phyloP scores from a whole-genome alignment of 35 echinoderm and acorn worm genomes.

The Ophiothrix spiculata region DNA sequence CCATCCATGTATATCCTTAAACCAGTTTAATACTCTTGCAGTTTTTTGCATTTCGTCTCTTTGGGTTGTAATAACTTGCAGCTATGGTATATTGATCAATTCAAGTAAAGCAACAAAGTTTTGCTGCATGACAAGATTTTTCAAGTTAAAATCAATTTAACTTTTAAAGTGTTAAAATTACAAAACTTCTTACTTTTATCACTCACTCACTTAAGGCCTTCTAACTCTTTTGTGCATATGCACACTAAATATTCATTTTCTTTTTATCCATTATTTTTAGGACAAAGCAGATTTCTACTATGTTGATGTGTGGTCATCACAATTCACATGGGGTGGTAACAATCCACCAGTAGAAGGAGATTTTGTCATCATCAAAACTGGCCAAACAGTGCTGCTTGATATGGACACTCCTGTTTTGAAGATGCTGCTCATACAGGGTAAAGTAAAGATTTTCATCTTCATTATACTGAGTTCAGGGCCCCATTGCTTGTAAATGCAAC shows the following conservation, averaged over 20 bases:
- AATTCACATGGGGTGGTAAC: slow-evolving; percentile 75
- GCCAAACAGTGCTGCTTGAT: slow-evolving; percentile 74
- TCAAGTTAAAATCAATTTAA: neutral
- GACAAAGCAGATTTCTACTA: slow-evolving; percentile 73
- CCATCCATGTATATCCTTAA: too few relatives aligned
- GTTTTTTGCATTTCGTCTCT: too few relatives aligned
- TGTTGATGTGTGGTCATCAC: slow-evolving; percentile 88
- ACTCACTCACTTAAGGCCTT: too few relatives aligned
- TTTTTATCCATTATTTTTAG: neutral
- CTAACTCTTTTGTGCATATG: neutral
- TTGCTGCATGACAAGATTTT: too few relatives aligned
- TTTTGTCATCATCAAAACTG: slow-evolving; percentile 65
- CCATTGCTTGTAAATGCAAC: neutral
- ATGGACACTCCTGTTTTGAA: slow-evolving; percentile 61
- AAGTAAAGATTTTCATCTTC: neutral
- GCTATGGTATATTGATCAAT: too few relatives aligned
- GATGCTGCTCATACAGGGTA: slow-evolving; percentile 61
- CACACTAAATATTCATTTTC: neutral
- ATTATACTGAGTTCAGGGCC: neutral
- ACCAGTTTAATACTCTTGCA: too few relatives aligned
- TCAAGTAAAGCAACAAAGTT: neutral
- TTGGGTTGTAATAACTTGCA: too few relatives aligned
- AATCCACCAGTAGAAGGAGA: slow-evolving; percentile 72
- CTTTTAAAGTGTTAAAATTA: neutral
- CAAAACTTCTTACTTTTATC: neutral